Percentiles rank a stretch among this genome's conserved stretches.
Evolutionary conservation across 2,888 invertebrate species (phyloP).

Genomic region (Nomada lathburiana): DNA sequence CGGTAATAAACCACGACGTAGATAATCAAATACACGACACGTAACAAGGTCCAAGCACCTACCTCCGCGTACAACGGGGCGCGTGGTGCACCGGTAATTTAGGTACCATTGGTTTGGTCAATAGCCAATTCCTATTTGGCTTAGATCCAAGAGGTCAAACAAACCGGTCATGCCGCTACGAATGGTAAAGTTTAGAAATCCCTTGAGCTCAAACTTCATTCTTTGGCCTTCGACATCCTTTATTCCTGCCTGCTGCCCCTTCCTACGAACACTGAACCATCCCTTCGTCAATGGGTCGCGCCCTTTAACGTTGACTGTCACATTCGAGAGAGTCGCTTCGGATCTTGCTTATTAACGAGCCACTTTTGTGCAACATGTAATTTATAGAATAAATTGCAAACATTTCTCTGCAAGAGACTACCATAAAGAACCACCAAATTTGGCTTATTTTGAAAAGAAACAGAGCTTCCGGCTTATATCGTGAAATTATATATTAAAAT

Average conservation of each 20-base stretch:
- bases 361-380: too few relatives aligned
- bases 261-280: not conserved
- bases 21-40: conserved; percentile 83
- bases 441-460: too few relatives aligned
- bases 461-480: too few relatives aligned
- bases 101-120: conserved; percentile 83
- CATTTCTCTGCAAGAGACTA: too few relatives aligned
- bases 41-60: conserved; percentile 78
- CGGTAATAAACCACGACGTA: conserved; percentile 81
- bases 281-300: not conserved
- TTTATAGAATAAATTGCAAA: too few relatives aligned
- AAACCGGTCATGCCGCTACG: conserved; percentile 73
- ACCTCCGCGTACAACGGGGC: conserved; percentile 66
- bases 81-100: conserved; percentile 79
- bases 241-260: conserved; percentile 1
- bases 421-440: too few relatives aligned
- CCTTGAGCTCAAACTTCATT: conserved; percentile 18
- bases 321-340: too few relatives aligned
- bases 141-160: conserved; percentile 79
- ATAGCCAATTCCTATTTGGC: conserved; percentile 84
- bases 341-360: too few relatives aligned
- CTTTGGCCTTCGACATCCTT: not conserved
- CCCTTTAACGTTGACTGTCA: not conserved
- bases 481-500: too few relatives aligned
- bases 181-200: conserved; percentile 62